phyloP scores from a whole-genome alignment of 1,140 invertebrate genomes.

The Macrocentrus cingulum region DNA sequence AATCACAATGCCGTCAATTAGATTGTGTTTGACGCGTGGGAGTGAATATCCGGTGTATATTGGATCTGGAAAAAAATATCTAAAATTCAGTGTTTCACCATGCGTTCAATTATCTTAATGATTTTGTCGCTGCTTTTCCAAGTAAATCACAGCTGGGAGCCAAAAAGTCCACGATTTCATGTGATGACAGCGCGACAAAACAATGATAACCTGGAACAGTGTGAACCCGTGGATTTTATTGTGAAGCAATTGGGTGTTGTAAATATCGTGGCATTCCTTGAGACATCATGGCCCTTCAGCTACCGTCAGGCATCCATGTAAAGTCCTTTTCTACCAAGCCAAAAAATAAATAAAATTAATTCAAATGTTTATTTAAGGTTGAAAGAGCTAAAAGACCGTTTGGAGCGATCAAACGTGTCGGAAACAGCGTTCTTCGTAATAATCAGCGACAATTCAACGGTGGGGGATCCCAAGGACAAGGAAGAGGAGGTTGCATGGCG shows the following conservation, averaged over 20 bases:
- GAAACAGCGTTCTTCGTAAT: conserved; percentile 43
- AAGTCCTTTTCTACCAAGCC: conserved; percentile 12
- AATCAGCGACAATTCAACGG: conserved; percentile 22
- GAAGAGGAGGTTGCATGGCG: conserved; percentile 38
- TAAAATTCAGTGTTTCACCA: background rate
- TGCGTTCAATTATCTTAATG: conserved; percentile 1
- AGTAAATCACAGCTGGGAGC: too few relatives aligned
- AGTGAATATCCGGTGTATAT: too few relatives aligned
- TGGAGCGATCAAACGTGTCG: conserved; percentile 38
- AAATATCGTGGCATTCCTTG: conserved; percentile 46
- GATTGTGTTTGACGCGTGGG: too few relatives aligned
- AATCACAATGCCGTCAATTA: too few relatives aligned
- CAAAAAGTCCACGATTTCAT: background rate
- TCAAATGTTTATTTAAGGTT: conserved; percentile 36
- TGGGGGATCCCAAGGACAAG: conserved; percentile 27
- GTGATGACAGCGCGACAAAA: background rate
- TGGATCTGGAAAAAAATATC: too few relatives aligned
- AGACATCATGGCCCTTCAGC: conserved; percentile 42
- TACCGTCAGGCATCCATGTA: conserved; percentile 44
- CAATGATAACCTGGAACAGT: conserved; percentile 36
- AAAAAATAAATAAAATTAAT: background rate
- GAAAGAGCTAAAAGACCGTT: conserved; percentile 37
- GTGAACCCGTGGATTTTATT: conserved; percentile 33
- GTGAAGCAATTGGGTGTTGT: conserved; percentile 37
- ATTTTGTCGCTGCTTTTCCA: background rate